Evolutionary conservation across 2,888 invertebrate species (phyloP), one percentile per base, ranked within the genome.

Genomic region (Phyllotreta cruciferae): DNA sequence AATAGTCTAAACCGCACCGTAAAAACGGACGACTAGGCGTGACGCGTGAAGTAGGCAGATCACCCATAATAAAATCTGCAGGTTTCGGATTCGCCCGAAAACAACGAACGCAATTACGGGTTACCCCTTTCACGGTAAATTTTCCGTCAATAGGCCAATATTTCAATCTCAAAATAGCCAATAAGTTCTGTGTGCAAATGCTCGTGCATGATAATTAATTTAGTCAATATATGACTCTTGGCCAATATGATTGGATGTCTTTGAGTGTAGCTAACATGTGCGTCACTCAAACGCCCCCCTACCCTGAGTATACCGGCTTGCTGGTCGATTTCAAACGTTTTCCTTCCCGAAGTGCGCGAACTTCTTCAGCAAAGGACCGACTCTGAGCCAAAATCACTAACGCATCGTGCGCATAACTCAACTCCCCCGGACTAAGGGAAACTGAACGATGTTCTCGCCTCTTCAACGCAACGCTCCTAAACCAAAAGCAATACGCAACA

Each of bases 91-190:
- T 53, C 4, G 35, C 53, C 38, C 53, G 10, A 38, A 54, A 61
- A 47, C 60, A 54, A 13, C 24, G 37, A 5, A 60, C 24, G 44
- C 41, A 55, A 9, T 9, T 13, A 9, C 45, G 45, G n/a, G 54
- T 38, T n/a, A 53, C 36, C 8, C 8, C 14, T 45, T 54, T 55
- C 1, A 61, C 13, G 8, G 24, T 11, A 45, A 37, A 38, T 54
- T 53, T 14, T 8, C 44, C 60, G 53, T 44, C 39, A 38, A 61
- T 61, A 44, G 44, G 41, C 60, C 60, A 61, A 54, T 54, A 55
- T 24, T 39, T 55, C 10, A 54, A 37, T 47, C 61, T 53, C 38
- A 61, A 37, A 8, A 42, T 13, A 9, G 45, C 41, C 6, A 55
- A 13, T 1, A 50, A 8, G 10, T 24, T 38, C 44, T 62, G 56